Base-by-base conservation (phyloP, 2,797 vertebrate genomes). In the Capromys pilorides region DNA sequence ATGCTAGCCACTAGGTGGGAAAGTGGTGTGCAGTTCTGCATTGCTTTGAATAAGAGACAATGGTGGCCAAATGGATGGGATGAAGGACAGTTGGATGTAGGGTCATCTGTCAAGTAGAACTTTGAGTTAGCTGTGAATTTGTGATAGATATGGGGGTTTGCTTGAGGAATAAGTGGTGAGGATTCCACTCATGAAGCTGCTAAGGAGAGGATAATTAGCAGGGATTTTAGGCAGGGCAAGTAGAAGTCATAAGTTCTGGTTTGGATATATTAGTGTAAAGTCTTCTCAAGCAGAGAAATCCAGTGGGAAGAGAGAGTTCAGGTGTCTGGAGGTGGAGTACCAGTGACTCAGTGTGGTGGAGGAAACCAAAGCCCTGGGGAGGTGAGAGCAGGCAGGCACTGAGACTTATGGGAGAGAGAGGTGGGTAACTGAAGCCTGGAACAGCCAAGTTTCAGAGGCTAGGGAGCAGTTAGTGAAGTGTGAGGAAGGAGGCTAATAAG, bases 341-440 rank as follows among this genome's bases (percentile, higher is more conserved):
- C 12, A 24, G 21, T 19, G 28, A n/a, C 59, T 2, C 10, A 8
- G 2, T 6, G 1, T 2, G 22, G 39, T 33, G 73, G 5, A 0
- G 13, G 39, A 45, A 51, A 26, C 4, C 11, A 66, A 54, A 85
- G 83, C 31, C 51, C 0, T 2, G 5, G 0, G n/a, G 36, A 36
- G 22, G 49, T 1, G 59, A 11, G 0, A 13, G 84, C 57, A 26
- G 14, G 5, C 19, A 33, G 83, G 19, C 13, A 7, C 59, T 18
- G 39, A 84, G 49, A 22, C 49, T 36, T 67, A 12, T 39, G 62
- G 31, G 71, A 41, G n/a, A 61, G 31, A 5, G 54, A n/a, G 66
- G 19, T 11, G 4, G 36, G 8, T 1, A 51, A 5, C 28, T 2
- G 0, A 3, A 31, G 18, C 12, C 14, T 0, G 0, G 5, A 3